phyloP scores from a whole-genome alignment of 2,888 invertebrate genomes.

The Melanostoma scalare region DNA sequence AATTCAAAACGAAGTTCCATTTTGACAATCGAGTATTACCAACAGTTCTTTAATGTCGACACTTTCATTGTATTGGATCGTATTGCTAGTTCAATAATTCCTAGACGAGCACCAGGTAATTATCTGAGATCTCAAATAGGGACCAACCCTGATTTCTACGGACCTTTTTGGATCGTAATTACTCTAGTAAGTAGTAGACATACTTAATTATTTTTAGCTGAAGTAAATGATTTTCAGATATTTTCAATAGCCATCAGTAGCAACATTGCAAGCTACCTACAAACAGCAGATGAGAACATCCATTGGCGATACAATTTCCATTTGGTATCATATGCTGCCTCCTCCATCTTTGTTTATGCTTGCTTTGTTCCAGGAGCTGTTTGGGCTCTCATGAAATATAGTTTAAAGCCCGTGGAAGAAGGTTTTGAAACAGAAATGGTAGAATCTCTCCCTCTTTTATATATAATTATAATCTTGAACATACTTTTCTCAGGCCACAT shows the following conservation, averaged over 20 bases:
- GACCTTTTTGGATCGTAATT: constrained; percentile 97
- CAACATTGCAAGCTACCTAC: constrained; percentile 95
- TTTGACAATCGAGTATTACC: constrained; percentile 89
- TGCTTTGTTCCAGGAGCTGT: constrained; percentile 92
- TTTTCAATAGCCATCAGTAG: constrained; percentile 97
- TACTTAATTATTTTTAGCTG: neutral
- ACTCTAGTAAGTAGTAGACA: constrained; percentile 85
- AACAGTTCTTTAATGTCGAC: constrained; percentile 96
- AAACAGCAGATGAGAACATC: constrained; percentile 86
- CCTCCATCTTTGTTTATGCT: constrained; percentile 93
- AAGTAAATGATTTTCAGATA: constrained; percentile 83
- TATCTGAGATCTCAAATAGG: constrained; percentile 92
- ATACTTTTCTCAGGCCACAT: constrained; percentile 82
- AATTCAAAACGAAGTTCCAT: constrained; percentile 85
- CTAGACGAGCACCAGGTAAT: constrained; percentile 89
- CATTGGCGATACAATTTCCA: constrained; percentile 97
- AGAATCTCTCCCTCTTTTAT: constrained; percentile 62
- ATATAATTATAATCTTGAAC: constrained; percentile 29
- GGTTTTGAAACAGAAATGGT: constrained; percentile 87
- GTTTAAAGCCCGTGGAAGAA: constrained; percentile 84
- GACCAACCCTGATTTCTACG: constrained; percentile 96
- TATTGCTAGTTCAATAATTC: constrained; percentile 92
- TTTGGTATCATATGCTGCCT: constrained; percentile 94
- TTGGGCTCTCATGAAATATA: constrained; percentile 94
- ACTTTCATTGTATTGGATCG: constrained; percentile 93